Evolutionary conservation across 2,113 vertebrate species (phyloP).

Genomic region (Boleophthalmus pectinirostris): DNA sequence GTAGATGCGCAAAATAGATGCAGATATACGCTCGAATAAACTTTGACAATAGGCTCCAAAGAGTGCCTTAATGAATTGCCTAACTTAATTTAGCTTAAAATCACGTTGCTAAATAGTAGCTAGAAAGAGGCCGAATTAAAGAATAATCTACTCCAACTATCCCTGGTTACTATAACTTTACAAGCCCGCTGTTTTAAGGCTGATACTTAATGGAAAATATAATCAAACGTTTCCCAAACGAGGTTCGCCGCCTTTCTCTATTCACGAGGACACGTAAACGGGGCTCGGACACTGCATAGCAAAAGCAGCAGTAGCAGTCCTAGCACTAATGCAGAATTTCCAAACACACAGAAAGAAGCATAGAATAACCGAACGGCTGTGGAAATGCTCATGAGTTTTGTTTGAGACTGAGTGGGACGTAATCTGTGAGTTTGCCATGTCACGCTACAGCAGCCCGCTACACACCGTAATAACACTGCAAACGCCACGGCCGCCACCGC

Average conservation of each 20-base stretch:
- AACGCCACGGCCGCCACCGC: conserved; percentile 33
- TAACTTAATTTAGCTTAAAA: background rate
- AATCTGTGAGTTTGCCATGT: conserved; percentile 48
- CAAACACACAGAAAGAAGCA: conserved; percentile 1
- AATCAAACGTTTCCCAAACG: conserved; percentile 14
- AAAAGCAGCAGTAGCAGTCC: background rate
- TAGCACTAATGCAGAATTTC: conserved; percentile 3
- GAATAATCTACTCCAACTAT: background rate
- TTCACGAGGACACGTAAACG: conserved; percentile 1
- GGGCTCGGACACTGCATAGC: conserved; percentile 19
- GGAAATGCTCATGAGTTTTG: conserved; percentile 17
- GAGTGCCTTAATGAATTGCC: background rate
- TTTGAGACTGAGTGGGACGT: conserved; percentile 12
- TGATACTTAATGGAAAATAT: background rate
- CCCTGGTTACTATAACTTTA: background rate
- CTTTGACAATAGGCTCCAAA: background rate
- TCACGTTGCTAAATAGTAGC: background rate
- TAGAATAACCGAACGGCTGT: conserved; percentile 10
- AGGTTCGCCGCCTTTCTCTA: background rate
- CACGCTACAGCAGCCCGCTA: conserved; percentile 44
- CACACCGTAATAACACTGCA: conserved; percentile 37
- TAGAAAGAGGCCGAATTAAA: background rate
- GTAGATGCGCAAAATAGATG: background rate
- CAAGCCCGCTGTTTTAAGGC: background rate
- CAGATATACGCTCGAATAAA: background rate